Evolutionary conservation across 2,888 invertebrate genomes (phyloP).

Genomic region (Meteorus cinctellus): DNA sequence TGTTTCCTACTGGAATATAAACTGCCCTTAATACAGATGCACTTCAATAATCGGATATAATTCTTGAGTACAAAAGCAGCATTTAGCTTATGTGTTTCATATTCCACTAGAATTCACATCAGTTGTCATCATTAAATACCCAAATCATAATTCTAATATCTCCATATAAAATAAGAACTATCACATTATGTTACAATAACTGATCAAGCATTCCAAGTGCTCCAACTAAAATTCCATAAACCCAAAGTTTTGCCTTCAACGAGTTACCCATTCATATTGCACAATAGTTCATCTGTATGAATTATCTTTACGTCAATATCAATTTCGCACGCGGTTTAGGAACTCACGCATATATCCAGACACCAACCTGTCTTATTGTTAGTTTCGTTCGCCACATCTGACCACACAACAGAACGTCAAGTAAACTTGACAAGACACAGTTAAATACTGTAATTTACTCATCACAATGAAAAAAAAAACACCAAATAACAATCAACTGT

Average conservation of each 20-base stretch:
- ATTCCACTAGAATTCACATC: too few species aligned
- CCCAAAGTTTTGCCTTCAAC: too few species aligned
- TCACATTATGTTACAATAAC: too few species aligned
- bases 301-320: not conserved
- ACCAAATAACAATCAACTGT: not conserved
- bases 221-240: too few species aligned
- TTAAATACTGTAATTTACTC: not conserved
- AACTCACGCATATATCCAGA: slow-evolving; percentile 56
- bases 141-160: too few species aligned
- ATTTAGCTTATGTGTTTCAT: too few species aligned
- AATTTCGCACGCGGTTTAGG: slow-evolving; percentile 59
- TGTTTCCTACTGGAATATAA: too few species aligned
- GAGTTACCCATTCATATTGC: too few species aligned
- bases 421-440: slow-evolving; percentile 4
- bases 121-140: too few species aligned
- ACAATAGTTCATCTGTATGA: not conserved
- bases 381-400: slow-evolving; percentile 60
- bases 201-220: too few species aligned
- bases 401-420: slow-evolving; percentile 46
- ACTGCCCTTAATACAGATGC: not conserved
- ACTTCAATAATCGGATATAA: not conserved
- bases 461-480: not conserved
- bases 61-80: too few species aligned
- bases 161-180: too few species aligned
- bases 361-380: slow-evolving; percentile 51